Evolutionary conservation across 2,888 invertebrate species (phyloP), one percentile per base, ranked within the genome.

Genomic region (Bombylius major): DNA sequence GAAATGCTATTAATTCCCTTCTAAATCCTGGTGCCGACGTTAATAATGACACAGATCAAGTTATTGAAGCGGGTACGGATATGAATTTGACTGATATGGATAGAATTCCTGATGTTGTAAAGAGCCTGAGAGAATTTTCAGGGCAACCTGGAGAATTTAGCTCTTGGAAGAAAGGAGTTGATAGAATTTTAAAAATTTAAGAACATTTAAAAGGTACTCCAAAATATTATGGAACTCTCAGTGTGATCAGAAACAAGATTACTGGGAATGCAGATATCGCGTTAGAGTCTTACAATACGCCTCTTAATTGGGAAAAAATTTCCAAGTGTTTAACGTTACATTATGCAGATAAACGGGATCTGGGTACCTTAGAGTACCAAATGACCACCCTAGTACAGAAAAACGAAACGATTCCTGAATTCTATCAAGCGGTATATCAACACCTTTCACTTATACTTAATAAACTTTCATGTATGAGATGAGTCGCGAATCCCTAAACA

Each of bases 311-410:
- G 56, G 32, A 50, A 32, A 49, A 42, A 13, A 56, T 59, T 11
- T 56, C 48, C 4, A 23, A 42, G 44, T 58, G 55, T 36, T 45
- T 60, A 1, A 56, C 55, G 3, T 34, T 58, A 44, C 58, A 56
- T 34, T 58, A 59, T 36, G 56, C 56, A 12, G 55, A 47, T 46
- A 42, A 49, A 53, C 50, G 57, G 45, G 56, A 58, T 50, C n/a
- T 56, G 47, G 52, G 46, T n/a, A 60, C 56, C 31, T 51, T 60
- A n/a, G 55, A 58, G 44, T 60, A 56, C 50, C 57, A 60, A 36
- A 56, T 59, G 58, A 50, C 50, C 13, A 54, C 60, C 9, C 45
- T 56, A 13, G 47, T 58, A 5, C 55, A 58, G 44, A 47, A 50
- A n/a, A 52, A 57, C 39, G 42, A 49, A 44, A 55, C 52, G 31